Percentiles rank a stretch among this genome's conserved stretches.
Conservation (phyloP, 2,113 vertebrate genomes). For the Cyprinodon tularosa region DNA sequence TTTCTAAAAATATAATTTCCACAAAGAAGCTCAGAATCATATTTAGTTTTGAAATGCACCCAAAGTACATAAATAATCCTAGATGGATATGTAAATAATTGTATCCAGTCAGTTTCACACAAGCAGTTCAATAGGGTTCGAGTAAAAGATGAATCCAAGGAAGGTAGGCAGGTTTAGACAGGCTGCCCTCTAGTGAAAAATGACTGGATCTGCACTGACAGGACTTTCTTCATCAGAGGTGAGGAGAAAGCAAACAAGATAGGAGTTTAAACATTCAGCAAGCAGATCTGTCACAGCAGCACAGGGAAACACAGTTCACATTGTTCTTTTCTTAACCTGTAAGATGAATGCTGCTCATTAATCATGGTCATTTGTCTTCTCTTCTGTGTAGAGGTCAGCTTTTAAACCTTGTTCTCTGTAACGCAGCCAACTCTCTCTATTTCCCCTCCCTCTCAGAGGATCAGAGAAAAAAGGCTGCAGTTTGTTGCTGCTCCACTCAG, state of each 20-base stretch:
- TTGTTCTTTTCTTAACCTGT: conserved; percentile 45
- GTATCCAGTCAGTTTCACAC: background rate
- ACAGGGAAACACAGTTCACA: conserved; percentile 25
- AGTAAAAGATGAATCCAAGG: background rate
- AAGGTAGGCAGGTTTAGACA: conserved; percentile 11
- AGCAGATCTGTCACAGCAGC: conserved; percentile 43
- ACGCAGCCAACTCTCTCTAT: conserved; percentile 34
- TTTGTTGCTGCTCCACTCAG: conserved; percentile 46
- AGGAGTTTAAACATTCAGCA: conserved; percentile 40
- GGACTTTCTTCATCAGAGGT: conserved; percentile 19
- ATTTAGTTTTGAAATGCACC: background rate
- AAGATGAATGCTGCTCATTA: conserved; percentile 67
- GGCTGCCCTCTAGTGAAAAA: conserved; percentile 66
- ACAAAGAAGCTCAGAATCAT: background rate
- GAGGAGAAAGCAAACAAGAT: conserved; percentile 25
- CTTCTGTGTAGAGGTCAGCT: conserved; percentile 71
- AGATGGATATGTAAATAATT: background rate
- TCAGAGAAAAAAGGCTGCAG: conserved; percentile 50
- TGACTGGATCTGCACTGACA: conserved; percentile 24
- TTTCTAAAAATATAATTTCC: background rate
- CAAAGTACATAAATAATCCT: background rate
- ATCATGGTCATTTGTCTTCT: conserved; percentile 69
- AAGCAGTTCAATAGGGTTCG: background rate
- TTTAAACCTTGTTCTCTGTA: conserved; percentile 66
- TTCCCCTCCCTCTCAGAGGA: conserved; percentile 30